phyloP scores from a whole-genome alignment of 2,888 invertebrate genomes.

The Lochmaea capreae region DNA sequence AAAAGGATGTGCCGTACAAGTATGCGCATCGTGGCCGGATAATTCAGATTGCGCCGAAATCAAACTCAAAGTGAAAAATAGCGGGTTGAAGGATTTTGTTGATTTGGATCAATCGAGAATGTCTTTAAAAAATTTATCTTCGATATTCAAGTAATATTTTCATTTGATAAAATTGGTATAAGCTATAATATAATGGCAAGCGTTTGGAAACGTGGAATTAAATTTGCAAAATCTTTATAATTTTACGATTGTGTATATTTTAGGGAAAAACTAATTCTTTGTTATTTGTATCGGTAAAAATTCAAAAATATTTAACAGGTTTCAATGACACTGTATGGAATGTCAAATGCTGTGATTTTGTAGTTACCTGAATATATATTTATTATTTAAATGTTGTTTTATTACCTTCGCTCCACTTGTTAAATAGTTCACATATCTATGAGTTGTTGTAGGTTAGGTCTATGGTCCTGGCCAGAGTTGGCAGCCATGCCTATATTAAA shows the following conservation, averaged over 20 bases:
- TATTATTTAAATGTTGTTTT: background rate
- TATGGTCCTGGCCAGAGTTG: no score
- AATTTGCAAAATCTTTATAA: no score
- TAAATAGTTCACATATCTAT: no score
- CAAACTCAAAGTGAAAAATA: slow-evolving; percentile 66
- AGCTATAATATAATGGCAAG: background rate
- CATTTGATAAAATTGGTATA: background rate
- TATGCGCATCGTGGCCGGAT: slow-evolving; percentile 67
- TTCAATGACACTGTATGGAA: background rate
- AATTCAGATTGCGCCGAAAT: slow-evolving; percentile 65
- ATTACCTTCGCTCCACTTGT: background rate
- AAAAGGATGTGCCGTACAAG: slow-evolving; percentile 70
- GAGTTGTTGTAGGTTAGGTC: no score
- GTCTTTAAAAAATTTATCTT: slow-evolving; percentile 56
- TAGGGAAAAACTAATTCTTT: no score
- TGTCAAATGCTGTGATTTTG: background rate
- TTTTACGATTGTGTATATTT: no score
- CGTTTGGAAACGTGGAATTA: background rate
- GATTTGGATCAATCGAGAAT: slow-evolving; percentile 63
- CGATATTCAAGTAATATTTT: slow-evolving; percentile 38
- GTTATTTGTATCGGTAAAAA: no score
- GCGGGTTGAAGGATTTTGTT: slow-evolving; percentile 67
- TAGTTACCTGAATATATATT: background rate
- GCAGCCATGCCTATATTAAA: no score
- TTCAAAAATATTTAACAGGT: no score